A percentile compares a stretch with the other conserved stretches of the same genome.
Conservation (phyloP, 2,888 invertebrate genomes). For the Eugnorisma glareosa region DNA sequence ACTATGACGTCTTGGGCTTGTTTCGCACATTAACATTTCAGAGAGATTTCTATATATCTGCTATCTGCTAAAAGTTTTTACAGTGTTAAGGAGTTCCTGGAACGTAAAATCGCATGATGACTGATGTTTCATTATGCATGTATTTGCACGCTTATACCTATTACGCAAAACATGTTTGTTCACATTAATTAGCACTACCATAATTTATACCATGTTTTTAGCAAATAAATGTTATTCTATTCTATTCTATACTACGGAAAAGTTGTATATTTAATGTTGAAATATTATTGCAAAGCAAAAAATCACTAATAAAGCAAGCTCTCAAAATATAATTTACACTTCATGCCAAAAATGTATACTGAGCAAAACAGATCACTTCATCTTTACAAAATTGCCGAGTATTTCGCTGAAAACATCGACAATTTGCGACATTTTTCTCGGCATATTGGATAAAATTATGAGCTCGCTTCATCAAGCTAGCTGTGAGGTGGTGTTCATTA, state of each 20-base stretch:
- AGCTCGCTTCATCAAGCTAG: conserved; percentile 62
- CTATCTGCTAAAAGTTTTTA: no score
- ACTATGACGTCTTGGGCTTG: not conserved
- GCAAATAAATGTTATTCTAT: no score
- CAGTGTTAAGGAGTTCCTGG: no score
- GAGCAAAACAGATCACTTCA: conserved; percentile 31
- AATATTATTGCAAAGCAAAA: not conserved
- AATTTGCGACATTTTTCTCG: conserved; percentile 63
- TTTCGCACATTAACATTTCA: not conserved
- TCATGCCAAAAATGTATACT: conserved; percentile 26
- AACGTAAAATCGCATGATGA: no score
- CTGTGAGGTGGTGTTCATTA: conserved; percentile 73
- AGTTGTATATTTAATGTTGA: not conserved
- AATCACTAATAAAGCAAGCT: conserved; percentile 3
- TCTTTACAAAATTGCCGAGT: conserved; percentile 36
- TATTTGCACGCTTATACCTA: no score
- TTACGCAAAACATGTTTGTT: no score
- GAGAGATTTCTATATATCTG: no score
- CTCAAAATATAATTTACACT: conserved; percentile 41
- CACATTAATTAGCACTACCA: no score
- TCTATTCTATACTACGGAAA: not conserved
- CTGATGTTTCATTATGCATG: no score
- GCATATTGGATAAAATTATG: conserved; percentile 62
- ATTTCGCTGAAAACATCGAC: conserved; percentile 40
- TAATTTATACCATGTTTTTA: no score